These are phyloP conservation scores for Rhagoletis pomonella DNA, from an alignment of 1,140 invertebrate species.

Conservation along the genomic window DNA sequence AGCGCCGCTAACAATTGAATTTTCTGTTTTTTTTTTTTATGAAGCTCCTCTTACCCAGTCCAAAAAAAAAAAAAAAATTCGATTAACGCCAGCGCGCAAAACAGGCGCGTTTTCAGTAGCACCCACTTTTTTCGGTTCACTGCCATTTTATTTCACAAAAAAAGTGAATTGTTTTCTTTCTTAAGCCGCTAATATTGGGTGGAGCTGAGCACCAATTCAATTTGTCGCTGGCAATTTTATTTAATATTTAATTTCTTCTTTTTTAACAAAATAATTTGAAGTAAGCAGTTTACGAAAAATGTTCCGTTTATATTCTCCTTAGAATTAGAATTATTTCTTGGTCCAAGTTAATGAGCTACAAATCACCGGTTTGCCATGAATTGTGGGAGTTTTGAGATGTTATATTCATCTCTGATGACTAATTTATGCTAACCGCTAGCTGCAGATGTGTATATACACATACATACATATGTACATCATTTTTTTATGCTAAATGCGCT, in stretches of 20 bases:
- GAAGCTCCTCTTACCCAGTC: neutral
- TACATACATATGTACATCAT: neutral
- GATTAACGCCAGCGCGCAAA: neutral
- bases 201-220: constrained; percentile 7
- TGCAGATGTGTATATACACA: neutral
- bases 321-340: neutral
- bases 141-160: neutral
- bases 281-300: no score
- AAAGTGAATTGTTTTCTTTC: neutral
- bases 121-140: constrained; percentile 37
- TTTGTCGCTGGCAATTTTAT: neutral
- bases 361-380: neutral
- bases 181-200: constrained; percentile 9
- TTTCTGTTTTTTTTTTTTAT: neutral
- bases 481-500: constrained; percentile 20
- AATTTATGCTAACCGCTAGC: neutral
- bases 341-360: neutral
- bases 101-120: neutral
- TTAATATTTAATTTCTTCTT: neutral
- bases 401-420: neutral
- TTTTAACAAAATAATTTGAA: neutral
- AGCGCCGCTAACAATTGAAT: constrained; percentile 34
- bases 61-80: neutral
- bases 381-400: neutral
- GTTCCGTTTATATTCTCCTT: no score